A percentile compares a stretch with the other conserved stretches of the same genome.
These are phyloP conservation scores for Ctenochaetus hawaiiensis DNA, from an alignment of 2,797 vertebrate genomes.

Conservation along the genomic window DNA sequence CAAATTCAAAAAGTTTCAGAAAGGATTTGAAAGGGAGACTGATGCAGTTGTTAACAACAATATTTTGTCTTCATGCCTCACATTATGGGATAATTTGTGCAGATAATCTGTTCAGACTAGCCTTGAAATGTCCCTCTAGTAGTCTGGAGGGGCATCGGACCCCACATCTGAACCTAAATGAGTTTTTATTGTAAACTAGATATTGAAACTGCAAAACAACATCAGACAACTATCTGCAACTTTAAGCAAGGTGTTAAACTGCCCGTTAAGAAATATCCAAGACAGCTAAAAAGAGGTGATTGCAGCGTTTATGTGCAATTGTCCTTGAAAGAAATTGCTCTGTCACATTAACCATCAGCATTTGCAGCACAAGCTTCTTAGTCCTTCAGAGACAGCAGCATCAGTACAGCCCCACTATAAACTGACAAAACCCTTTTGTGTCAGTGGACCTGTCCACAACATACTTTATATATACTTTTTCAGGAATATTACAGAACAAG, in stretches of 20 bases:
- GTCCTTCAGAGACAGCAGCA: neutral
- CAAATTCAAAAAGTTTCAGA: too few species aligned
- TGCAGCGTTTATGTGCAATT: neutral
- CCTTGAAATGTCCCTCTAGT: too few species aligned
- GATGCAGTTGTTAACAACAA: too few species aligned
- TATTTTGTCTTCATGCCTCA: too few species aligned
- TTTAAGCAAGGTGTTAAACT: neutral
- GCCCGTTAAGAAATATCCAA: neutral
- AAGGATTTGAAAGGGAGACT: too few species aligned
- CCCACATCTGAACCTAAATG: neutral
- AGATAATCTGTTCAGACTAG: too few species aligned
- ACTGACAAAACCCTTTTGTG: neutral
- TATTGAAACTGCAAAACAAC: neutral
- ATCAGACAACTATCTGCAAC: neutral
- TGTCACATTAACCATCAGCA: neutral
- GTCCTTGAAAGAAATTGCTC: neutral
- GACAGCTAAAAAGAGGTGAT: neutral
- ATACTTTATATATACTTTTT: neutral
- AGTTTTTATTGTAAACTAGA: neutral
- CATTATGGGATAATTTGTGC: too few species aligned
- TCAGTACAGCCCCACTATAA: neutral
- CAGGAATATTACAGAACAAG: neutral
- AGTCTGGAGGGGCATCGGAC: too few species aligned
- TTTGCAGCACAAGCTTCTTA: neutral
- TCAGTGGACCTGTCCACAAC: neutral